phyloP scores from a whole-genome alignment of 2,797 vertebrate genomes.

The Esox masquinongy region DNA sequence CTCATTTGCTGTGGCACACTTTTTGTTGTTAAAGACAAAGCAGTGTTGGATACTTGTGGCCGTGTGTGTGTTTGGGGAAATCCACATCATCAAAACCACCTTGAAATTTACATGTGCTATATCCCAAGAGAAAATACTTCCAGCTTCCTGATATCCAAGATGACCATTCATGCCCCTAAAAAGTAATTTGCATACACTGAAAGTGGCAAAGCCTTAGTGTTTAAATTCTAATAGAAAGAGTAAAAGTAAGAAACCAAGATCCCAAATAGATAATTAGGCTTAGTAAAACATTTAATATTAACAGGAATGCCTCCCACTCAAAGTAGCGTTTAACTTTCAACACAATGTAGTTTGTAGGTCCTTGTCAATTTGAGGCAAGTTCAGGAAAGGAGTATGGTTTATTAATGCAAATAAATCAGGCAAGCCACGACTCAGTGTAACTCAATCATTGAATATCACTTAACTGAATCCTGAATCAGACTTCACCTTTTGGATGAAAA shows the following conservation, averaged over 20 bases:
- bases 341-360: not conserved
- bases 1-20: conserved; percentile 60
- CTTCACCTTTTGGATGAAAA: conserved; percentile 26
- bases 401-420: not conserved
- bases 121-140: too few relatives aligned
- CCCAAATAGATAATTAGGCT: not conserved
- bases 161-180: not conserved
- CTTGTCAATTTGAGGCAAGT: not conserved
- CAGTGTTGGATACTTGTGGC: conserved; percentile 29
- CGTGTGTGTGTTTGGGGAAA: conserved; percentile 35
- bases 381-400: not conserved
- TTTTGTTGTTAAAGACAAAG: conserved; percentile 17
- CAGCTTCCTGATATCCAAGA: not conserved
- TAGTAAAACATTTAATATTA: not conserved
- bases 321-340: not conserved
- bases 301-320: not conserved
- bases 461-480: conserved; percentile 14
- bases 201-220: not conserved
- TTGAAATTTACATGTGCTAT: too few relatives aligned
- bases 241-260: not conserved
- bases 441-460: conserved; percentile 30
- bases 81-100: too few relatives aligned
- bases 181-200: not conserved
- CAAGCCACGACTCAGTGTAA: not conserved
- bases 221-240: not conserved